These are phyloP conservation scores for Drosophila serrata DNA, from an alignment of 1,140 invertebrate genomes.

Conservation along the genomic window DNA sequence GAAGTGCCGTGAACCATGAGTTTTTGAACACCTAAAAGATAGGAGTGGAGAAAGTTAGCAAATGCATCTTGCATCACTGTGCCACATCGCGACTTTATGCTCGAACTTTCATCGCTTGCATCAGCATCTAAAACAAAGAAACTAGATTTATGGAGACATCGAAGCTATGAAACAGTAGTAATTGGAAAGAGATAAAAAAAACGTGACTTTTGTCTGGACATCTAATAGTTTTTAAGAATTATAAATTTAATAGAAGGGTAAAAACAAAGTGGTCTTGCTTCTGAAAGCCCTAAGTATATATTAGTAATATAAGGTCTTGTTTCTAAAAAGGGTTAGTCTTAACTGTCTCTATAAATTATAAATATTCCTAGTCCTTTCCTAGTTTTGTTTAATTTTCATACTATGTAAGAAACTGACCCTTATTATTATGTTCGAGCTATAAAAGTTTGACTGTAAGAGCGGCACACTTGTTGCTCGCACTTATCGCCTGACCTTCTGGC, in stretches of 20 bases:
- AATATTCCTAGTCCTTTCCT: not conserved
- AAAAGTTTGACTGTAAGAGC: not conserved
- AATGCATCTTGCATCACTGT: constrained; percentile 45
- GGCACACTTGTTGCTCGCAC: constrained; percentile 29
- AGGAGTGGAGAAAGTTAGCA: constrained; percentile 47
- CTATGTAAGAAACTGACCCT: not conserved
- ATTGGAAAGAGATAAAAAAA: not conserved
- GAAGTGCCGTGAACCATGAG: constrained; percentile 97
- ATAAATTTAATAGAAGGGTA: not conserved
- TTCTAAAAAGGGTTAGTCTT: not conserved
- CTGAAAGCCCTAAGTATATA: too few species aligned
- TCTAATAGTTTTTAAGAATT: not conserved
- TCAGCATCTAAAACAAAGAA: constrained; percentile 5
- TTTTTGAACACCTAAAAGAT: constrained; percentile 93
- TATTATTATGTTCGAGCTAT: not conserved
- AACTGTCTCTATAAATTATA: not conserved
- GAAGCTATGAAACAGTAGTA: not conserved
- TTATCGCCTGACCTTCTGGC: constrained; percentile 58
- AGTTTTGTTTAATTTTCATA: not conserved
- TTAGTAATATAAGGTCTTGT: too few species aligned
- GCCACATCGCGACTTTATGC: constrained; percentile 8
- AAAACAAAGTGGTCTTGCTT: too few species aligned
- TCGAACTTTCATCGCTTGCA: constrained; percentile 6
- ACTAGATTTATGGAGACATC: not conserved
- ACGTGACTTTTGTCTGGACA: not conserved